Evolutionary conservation across 1,140 invertebrate species (phyloP), one percentile per base, ranked within the genome.

Genomic region (Pseudomyrmex dendroicus): DNA sequence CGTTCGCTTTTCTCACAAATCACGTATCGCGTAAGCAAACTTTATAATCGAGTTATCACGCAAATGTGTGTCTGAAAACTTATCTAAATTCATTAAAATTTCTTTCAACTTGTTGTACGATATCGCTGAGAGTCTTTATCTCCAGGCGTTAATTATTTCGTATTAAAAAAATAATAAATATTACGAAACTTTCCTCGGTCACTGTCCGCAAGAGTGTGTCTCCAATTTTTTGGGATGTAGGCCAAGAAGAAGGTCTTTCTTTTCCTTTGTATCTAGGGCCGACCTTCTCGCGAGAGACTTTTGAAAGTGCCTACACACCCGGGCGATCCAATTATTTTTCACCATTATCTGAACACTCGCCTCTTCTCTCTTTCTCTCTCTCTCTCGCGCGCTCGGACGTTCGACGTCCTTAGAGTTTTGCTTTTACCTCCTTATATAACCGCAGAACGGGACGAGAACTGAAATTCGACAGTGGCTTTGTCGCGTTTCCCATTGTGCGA

Each of bases 311-410:
- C 86, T 70, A 22, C 52, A 76, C 76, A 68, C 84, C 54, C 77
- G 48, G 80, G 61, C 54, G 59, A 46, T 85, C 78, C 86, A 88
- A 89, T 89, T 88, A 89, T 89, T 86, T 86, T 86, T 78, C 64
- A 4, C 66, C 67, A 73, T 83, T 73, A 77, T 70, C 48, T 35
- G 70, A 74, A 67, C 73, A 59, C 25, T 35, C 35, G 35, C 35
- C 5, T 35, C 15, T 73, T 57, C 20, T 74, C 62, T 66, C 64
- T 57, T 5, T 35, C 35, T 35, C 35, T 35, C 35, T 35, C 35
- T 35, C 35, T 35, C 5, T 35, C 17, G 44, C 17, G 44, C 82
- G 64, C n/a, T 35, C 35, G 35, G 35, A 59, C 67, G 17, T 54
- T 35, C 56, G 35, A 61, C 56, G 61, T 67, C 56, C 62, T 83